A percentile compares a stretch with the other conserved stretches of the same genome.
phyloP scores from a whole-genome alignment of 1,140 invertebrate species.

The Drosophila pseudoobscura region DNA sequence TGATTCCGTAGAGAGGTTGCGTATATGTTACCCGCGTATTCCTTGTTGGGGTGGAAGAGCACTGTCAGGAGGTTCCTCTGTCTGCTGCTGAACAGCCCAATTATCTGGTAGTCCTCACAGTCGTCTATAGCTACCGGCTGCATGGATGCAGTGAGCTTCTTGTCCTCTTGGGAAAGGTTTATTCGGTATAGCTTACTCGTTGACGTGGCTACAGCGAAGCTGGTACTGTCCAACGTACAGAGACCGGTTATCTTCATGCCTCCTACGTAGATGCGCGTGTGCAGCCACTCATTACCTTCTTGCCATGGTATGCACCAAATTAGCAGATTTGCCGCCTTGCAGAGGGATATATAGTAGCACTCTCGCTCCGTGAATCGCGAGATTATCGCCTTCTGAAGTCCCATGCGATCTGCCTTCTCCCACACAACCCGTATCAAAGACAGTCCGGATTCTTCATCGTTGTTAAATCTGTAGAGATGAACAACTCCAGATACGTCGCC shows the following conservation, averaged over 20 bases:
- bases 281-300: slow-evolving; percentile 13
- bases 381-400: slow-evolving; percentile 47
- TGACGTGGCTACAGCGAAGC: slow-evolving; percentile 37
- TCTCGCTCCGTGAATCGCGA: slow-evolving; percentile 10
- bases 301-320: slow-evolving; percentile 39
- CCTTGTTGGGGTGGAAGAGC: slow-evolving; percentile 49
- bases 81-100: slow-evolving; percentile 45
- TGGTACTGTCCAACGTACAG: slow-evolving; percentile 1
- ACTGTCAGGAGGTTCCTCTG: slow-evolving; percentile 49
- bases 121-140: slow-evolving; percentile 20
- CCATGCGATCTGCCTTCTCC: slow-evolving; percentile 59
- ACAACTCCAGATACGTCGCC: slow-evolving; percentile 44
- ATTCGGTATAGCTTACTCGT: slow-evolving; percentile 22
- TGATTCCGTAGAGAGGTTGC: slow-evolving; percentile 7
- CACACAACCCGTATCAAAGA: slow-evolving; percentile 46
- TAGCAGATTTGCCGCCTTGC: slow-evolving; percentile 62
- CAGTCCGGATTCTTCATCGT: neutral
- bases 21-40: slow-evolving; percentile 25
- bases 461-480: slow-evolving; percentile 33
- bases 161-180: slow-evolving; percentile 24
- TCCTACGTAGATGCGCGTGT: slow-evolving; percentile 47
- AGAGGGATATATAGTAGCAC: slow-evolving; percentile 56
- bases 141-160: slow-evolving; percentile 30
- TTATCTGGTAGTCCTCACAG: slow-evolving; percentile 23
- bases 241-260: slow-evolving; percentile 69